phyloP scores from a whole-genome alignment of 2,113 vertebrate species.

The Cephalopholis sonnerati region DNA sequence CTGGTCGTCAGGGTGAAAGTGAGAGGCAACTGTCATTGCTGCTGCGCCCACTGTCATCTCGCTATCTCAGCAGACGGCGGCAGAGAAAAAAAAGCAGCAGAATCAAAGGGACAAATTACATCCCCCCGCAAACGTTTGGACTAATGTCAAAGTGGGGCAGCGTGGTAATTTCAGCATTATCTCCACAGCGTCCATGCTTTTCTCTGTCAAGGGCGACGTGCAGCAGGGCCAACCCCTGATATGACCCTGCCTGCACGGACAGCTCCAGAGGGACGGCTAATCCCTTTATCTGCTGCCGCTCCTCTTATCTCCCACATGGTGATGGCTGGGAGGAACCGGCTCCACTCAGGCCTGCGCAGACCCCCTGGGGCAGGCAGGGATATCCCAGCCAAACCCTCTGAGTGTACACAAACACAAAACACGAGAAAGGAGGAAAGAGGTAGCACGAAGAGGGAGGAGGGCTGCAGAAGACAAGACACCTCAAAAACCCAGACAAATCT shows the following conservation, averaged over 20 bases:
- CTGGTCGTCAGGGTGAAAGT: conserved; percentile 54
- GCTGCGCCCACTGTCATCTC: conserved; percentile 52
- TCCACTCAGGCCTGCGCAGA: conserved; percentile 57
- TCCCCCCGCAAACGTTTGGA: conserved; percentile 55
- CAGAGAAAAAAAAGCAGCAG: not conserved
- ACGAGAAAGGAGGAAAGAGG: not conserved
- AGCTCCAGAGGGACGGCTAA: conserved; percentile 73
- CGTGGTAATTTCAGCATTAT: conserved; percentile 72
- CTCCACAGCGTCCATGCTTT: conserved; percentile 58
- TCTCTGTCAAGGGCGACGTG: conserved; percentile 66
- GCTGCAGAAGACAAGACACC: conserved; percentile 26
- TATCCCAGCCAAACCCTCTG: conserved; percentile 64
- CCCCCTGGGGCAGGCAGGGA: conserved; percentile 61
- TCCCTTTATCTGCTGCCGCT: conserved; percentile 78
- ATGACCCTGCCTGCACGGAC: conserved; percentile 66
- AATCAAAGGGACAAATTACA: conserved; percentile 71
- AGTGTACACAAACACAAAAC: conserved; percentile 45
- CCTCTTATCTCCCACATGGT: conserved; percentile 75
- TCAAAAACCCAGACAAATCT: conserved; percentile 58
- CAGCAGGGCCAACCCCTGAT: conserved; percentile 53
- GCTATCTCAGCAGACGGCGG: conserved; percentile 22
- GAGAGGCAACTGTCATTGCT: conserved; percentile 62
- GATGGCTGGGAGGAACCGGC: conserved; percentile 65
- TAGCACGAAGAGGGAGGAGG: not conserved
- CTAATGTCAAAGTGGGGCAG: conserved; percentile 66